phyloP scores from a whole-genome alignment of 2,888 invertebrate species.

The Polylopha cassiicola region DNA sequence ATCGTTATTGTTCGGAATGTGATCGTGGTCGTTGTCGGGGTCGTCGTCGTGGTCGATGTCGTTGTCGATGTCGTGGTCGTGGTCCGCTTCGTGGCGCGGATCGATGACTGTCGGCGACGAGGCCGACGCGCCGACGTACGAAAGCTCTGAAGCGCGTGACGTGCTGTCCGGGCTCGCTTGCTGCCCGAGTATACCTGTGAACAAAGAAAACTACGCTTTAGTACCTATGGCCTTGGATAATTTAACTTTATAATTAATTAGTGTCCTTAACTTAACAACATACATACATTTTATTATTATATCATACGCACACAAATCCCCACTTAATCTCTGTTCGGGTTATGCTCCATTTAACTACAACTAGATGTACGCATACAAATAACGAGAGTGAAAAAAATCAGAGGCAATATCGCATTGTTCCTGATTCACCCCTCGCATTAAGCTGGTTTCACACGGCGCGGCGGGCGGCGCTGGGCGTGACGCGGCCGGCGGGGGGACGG shows the following conservation, averaged over 20 bases:
- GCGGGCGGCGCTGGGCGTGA: slow-evolving; percentile 57
- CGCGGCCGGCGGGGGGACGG: slow-evolving; percentile 27
- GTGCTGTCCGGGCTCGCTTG: slow-evolving; percentile 91
- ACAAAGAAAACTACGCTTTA: slow-evolving; percentile 32
- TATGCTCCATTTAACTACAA: slow-evolving; percentile 60
- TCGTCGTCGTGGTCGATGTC: slow-evolving; percentile 77
- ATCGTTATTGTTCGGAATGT: slow-evolving; percentile 50
- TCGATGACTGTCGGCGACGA: slow-evolving; percentile 56
- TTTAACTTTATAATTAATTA: slow-evolving; percentile 15
- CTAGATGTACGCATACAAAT: slow-evolving; percentile 46
- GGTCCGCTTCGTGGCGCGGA: slow-evolving; percentile 49
- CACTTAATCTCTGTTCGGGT: slow-evolving; percentile 56
- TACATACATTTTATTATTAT: slow-evolving; percentile 31
- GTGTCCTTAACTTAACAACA: slow-evolving; percentile 16
- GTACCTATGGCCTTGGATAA: background rate
- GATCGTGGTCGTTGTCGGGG: slow-evolving; percentile 76
- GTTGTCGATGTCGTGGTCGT: slow-evolving; percentile 59
- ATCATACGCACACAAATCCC: slow-evolving; percentile 57
- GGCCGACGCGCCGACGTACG: slow-evolving; percentile 69
- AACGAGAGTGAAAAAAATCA: slow-evolving; percentile 61
- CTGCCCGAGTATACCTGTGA: slow-evolving; percentile 77
- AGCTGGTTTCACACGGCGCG: slow-evolving; percentile 64
- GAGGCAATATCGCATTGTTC: slow-evolving; percentile 60
- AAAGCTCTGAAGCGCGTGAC: slow-evolving; percentile 88
- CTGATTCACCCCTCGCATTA: slow-evolving; percentile 51